phyloP scores from a whole-genome alignment of 1,140 invertebrate species.

The Dryas iulia region DNA sequence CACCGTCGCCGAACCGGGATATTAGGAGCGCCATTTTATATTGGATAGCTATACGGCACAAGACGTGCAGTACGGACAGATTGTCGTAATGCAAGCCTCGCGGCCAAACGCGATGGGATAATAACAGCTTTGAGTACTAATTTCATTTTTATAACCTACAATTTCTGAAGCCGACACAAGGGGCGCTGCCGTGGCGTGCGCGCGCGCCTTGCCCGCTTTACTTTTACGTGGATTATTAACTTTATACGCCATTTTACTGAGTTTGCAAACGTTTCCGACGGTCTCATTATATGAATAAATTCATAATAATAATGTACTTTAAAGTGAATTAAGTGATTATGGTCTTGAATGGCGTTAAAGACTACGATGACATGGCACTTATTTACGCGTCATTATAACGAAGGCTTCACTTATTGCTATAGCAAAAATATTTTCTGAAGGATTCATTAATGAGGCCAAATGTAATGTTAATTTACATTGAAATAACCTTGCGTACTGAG shows the following conservation, averaged over 20 bases:
- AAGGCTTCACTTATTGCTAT: constrained; percentile 41
- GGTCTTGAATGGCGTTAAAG: constrained; percentile 63
- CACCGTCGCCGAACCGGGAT: constrained; percentile 72
- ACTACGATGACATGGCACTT: constrained; percentile 70
- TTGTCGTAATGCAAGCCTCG: constrained; percentile 79
- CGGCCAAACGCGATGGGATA: constrained; percentile 80
- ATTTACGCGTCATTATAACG: constrained; percentile 58
- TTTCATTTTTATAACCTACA: constrained; percentile 81
- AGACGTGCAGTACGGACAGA: constrained; percentile 79
- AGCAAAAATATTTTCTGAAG: constrained; percentile 34
- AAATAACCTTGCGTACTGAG: constrained; percentile 37
- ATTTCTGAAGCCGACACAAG: constrained; percentile 80
- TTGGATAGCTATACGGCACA: constrained; percentile 76
- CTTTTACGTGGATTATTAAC: constrained; percentile 77
- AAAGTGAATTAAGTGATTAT: constrained; percentile 75
- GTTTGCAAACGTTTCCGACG: constrained; percentile 72
- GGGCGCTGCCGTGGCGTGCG: constrained; percentile 77
- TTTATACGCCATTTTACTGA: constrained; percentile 78
- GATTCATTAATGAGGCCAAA: constrained; percentile 45
- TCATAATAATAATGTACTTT: constrained; percentile 71
- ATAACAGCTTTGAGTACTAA: constrained; percentile 82
- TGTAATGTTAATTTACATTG: constrained; percentile 37
- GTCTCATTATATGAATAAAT: constrained; percentile 71
- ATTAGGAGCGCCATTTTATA: constrained; percentile 80
- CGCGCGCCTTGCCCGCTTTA: constrained; percentile 61